These are phyloP conservation scores for Phoebastria nigripes DNA, from an alignment of 2,797 vertebrate genomes.

Conservation along the genomic window DNA sequence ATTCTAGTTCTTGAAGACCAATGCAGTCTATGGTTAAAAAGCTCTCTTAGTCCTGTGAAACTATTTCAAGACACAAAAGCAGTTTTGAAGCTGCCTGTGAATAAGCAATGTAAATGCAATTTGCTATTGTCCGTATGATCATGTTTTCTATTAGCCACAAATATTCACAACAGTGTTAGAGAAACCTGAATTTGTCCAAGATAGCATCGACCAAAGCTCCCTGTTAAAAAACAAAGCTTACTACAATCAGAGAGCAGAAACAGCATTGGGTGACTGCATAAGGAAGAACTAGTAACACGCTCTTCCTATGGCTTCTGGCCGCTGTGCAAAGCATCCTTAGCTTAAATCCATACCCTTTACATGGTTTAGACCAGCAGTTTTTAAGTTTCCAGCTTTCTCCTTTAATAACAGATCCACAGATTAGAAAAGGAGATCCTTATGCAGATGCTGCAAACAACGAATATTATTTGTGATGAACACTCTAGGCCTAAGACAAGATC, in stretches of 20 bases:
- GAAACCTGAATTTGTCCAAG: not conserved
- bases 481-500: not conserved
- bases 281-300: rapidly evolving
- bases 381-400: not conserved
- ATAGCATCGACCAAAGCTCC: not conserved
- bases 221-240: not conserved
- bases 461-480: not conserved
- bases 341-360: not conserved
- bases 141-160: not conserved
- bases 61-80: not conserved
- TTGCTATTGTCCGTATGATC: not conserved
- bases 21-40: not conserved
- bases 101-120: not conserved
- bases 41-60: not conserved
- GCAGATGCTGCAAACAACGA: not conserved
- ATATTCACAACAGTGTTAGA: not conserved
- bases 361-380: not conserved
- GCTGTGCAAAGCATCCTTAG: not conserved
- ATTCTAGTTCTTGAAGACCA: not conserved
- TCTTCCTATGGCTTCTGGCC: not conserved
- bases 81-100: not conserved
- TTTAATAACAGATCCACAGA: not conserved
- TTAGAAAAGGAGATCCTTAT: not conserved
- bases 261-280: not conserved
- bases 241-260: not conserved